Evolutionary conservation across 2,113 vertebrate species (phyloP).

Genomic region (Melanotaenia duboulayi): DNA sequence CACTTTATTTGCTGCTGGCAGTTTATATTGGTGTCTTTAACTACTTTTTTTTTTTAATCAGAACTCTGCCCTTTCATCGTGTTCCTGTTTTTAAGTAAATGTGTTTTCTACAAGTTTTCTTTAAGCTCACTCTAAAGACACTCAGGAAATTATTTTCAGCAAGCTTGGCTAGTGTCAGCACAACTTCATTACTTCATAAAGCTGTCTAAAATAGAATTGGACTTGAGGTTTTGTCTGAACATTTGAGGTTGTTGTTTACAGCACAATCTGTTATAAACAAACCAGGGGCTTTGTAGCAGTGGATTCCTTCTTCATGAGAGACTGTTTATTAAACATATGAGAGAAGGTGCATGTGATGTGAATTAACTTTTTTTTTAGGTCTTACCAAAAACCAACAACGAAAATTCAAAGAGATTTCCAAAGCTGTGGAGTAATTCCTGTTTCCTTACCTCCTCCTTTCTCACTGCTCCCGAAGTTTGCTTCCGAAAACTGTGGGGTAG

Average conservation of each 20-base stretch:
- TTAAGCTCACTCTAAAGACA: background rate
- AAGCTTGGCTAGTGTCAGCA: background rate
- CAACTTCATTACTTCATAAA: background rate
- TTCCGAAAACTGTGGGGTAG: background rate
- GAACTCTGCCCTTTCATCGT: background rate
- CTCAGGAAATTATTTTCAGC: background rate
- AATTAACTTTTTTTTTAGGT: background rate
- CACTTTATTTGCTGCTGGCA: conserved; percentile 7
- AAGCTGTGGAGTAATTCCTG: background rate
- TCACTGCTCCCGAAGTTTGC: background rate
- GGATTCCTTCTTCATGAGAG: background rate
- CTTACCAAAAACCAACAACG: background rate
- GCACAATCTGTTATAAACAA: background rate
- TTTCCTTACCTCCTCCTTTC: background rate
- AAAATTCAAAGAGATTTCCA: background rate
- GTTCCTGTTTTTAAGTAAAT: background rate
- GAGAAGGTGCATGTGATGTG: background rate
- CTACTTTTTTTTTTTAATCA: background rate
- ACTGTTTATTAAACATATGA: background rate
- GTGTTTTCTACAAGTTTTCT: background rate
- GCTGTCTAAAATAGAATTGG: background rate
- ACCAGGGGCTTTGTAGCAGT: background rate
- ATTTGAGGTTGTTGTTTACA: too few relatives aligned
- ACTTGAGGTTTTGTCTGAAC: too few relatives aligned
- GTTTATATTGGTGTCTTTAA: background rate